Base-by-base conservation (phyloP, 1,140 invertebrate species). In the Hypothenemus hampei region DNA sequence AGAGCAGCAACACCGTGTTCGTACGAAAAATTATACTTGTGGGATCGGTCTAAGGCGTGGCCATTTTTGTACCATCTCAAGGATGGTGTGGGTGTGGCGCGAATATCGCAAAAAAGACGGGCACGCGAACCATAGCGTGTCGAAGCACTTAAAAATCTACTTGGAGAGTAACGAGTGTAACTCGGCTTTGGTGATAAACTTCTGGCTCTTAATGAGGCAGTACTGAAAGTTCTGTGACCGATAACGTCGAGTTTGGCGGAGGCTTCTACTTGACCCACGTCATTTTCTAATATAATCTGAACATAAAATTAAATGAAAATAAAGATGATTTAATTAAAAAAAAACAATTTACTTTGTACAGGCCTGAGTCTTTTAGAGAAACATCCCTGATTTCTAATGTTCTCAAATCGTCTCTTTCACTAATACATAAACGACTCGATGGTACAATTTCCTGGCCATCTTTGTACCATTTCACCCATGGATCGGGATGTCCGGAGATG, bases 381-480 rank as follows among this genome's bases (percentile, higher is more conserved):
- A 91, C 85, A 53, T 91, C 81, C 1, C 80, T 72, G 26, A 93
- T 89, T 73, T 89, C 83, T 20, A 97, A 73, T 24, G 85, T 81
- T 29, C 85, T 75, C 45, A 81, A 63, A 74, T 91, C 89, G 51
- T 90, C 86, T 29, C 81, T 79, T 66, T 91, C 88, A 35, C 78
- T 82, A 4, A 91, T 78, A 1, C 75, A 78, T 5, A 89, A 78
- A 31, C 86, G 77, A 0, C 80, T 69, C 0, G 78, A 81, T 1
- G 81, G 80, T 0, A 78, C 82, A 3, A 88, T 76, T 13, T 78
- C 72, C 4, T 75, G 57, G 3, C 85, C 82, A 61, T 91, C 84
- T 65, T 90, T 90, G 64, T 89, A 86, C 89, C 89, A 91, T 3
- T 78, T 80, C 0, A 83, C 78, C 83, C 84, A 87, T 0, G 88